phyloP scores from a whole-genome alignment of 2,888 invertebrate genomes.

The Scaptomyza cyrtandrae region DNA sequence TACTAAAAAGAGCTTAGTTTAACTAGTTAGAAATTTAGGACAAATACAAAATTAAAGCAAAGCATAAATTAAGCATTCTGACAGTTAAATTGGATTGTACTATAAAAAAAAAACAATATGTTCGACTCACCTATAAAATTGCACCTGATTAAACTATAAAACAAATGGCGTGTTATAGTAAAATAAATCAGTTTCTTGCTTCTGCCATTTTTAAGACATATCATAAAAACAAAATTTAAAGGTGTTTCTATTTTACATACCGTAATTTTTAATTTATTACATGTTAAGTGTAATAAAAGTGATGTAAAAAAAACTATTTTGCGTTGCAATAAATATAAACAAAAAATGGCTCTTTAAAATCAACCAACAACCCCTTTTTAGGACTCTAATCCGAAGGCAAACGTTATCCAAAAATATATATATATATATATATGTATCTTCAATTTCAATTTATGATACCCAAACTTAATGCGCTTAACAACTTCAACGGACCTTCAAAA shows the following conservation, averaged over 20 bases:
- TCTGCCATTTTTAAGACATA: not conserved
- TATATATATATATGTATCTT: constrained; percentile 2
- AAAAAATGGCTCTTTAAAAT: too few relatives aligned
- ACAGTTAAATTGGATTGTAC: not conserved
- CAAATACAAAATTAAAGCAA: not conserved
- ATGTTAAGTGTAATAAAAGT: not conserved
- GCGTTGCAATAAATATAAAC: not conserved
- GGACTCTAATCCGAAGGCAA: constrained; percentile 28
- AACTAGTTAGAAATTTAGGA: not conserved
- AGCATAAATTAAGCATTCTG: not conserved
- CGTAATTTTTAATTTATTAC: not conserved
- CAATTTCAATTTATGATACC: constrained; percentile 52
- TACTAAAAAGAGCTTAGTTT: not conserved
- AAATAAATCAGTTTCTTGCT: not conserved
- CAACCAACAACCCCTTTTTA: not conserved
- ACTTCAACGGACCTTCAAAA: constrained; percentile 19
- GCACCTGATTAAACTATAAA: constrained; percentile 1
- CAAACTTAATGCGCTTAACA: constrained; percentile 33
- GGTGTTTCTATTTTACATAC: not conserved
- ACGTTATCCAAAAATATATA: constrained; percentile 3
- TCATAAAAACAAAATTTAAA: not conserved
- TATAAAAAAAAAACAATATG: not conserved
- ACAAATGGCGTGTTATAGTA: not conserved
- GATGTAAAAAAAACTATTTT: not conserved
- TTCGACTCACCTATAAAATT: not conserved